Conservation (phyloP, 2,888 invertebrate genomes). For the Bursaphelenchus okinawaensis region DNA sequence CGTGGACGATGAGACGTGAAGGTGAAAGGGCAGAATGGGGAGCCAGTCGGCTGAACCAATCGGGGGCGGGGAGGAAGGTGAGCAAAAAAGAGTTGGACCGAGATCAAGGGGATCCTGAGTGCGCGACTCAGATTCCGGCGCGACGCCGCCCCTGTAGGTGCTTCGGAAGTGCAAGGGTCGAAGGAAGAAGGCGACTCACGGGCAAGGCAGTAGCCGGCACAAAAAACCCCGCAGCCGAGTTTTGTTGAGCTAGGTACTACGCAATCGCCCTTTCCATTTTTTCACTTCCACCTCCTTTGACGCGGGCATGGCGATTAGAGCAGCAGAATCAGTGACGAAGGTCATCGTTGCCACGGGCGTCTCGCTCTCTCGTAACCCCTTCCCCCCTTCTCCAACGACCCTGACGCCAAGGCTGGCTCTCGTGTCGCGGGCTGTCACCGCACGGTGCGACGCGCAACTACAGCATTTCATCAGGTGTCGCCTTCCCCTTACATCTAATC, state of each 20-base stretch:
- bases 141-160: conserved; percentile 1
- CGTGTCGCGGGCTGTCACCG: not conserved
- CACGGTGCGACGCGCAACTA: not conserved
- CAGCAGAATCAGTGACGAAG: not conserved
- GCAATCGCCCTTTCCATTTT: not conserved
- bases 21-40: not conserved
- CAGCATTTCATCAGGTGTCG: not conserved
- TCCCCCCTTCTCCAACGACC: not conserved
- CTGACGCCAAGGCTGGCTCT: not conserved
- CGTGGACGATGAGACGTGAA: not conserved
- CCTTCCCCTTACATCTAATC: no score
- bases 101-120: not conserved
- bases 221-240: not conserved
- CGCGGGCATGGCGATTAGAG: not conserved
- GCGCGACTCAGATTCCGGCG: not conserved
- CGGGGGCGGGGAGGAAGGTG: not conserved
- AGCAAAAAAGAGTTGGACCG: not conserved
- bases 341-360: not conserved
- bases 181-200: conserved; percentile 15
- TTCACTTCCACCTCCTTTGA: not conserved
- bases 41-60: not conserved
- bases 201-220: conserved; percentile 1
- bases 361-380: not conserved
- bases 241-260: not conserved
- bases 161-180: conserved; percentile 15